A percentile compares a stretch with the other conserved stretches of the same genome.
These are phyloP conservation scores for Anarhynchus alexandrinus DNA, from an alignment of 2,113 vertebrate genomes.

Conservation along the genomic window DNA sequence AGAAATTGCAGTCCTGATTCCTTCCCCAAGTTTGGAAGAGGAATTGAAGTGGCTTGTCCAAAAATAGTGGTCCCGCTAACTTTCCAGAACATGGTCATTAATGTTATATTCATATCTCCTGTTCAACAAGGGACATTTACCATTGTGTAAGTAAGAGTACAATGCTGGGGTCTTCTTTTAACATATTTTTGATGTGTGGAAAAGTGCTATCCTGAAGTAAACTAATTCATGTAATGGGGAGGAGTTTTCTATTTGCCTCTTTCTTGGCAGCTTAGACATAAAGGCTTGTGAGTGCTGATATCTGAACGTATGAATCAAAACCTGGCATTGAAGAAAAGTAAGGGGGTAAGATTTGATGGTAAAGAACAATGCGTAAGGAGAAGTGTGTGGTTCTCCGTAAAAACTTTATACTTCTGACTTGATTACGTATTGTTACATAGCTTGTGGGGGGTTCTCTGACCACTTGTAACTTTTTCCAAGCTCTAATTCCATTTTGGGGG, in stretches of 20 bases:
- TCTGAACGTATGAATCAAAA: background rate
- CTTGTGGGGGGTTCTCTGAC: background rate
- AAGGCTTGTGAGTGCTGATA: background rate
- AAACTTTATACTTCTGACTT: background rate
- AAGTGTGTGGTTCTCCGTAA: background rate
- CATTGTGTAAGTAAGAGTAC: background rate
- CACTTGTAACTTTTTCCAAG: background rate
- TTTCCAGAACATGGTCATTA: background rate
- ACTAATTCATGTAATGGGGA: background rate
- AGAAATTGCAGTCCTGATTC: background rate
- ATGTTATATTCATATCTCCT: background rate
- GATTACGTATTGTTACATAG: background rate
- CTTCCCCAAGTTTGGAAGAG: constrained; percentile 3
- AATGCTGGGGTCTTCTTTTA: background rate
- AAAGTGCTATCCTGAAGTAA: background rate
- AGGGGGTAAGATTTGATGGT: background rate
- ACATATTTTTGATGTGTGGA: background rate
- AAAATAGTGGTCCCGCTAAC: background rate
- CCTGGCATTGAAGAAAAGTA: background rate
- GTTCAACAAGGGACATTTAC: background rate
- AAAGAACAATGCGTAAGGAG: background rate
- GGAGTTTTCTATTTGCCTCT: background rate
- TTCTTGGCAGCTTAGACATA: background rate
- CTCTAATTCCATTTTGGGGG: background rate
- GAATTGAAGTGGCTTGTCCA: background rate